phyloP scores from a whole-genome alignment of 1,140 invertebrate species.

The Xylocopa sonorina region DNA sequence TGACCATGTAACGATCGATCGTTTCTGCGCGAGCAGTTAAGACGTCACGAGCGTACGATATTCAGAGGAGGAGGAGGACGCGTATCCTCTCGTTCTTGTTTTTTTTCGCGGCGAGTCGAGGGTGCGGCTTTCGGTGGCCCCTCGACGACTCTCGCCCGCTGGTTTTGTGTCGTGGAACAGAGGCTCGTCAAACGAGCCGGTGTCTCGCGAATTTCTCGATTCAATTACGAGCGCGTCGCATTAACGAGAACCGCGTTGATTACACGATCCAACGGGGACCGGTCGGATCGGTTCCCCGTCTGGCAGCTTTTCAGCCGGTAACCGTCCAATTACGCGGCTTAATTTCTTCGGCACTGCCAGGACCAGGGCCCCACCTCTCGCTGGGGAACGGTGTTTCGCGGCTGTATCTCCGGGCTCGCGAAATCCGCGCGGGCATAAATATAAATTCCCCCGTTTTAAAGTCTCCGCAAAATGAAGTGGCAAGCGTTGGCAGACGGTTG shows the following conservation, averaged over 20 bases:
- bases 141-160: not conserved
- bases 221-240: slow-evolving; percentile 16
- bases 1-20: slow-evolving; percentile 38
- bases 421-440: slow-evolving; percentile 26
- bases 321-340: slow-evolving; percentile 32
- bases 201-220: slow-evolving; percentile 19
- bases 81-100: not conserved
- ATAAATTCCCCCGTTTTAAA: slow-evolving; percentile 38
- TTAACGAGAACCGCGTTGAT: slow-evolving; percentile 18
- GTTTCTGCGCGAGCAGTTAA: slow-evolving; percentile 21
- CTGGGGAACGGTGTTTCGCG: not conserved
- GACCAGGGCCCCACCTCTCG: not conserved
- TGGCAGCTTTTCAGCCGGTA: not conserved
- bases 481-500: not conserved
- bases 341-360: slow-evolving; percentile 17
- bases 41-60: slow-evolving; percentile 7
- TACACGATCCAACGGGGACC: not conserved
- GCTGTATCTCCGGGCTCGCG: slow-evolving; percentile 3
- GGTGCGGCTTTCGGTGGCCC: not conserved
- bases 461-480: slow-evolving; percentile 26
- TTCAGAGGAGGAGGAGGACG: too few species aligned
- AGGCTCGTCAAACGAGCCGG: slow-evolving; percentile 5
- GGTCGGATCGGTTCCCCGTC: not conserved
- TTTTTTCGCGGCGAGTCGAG: not conserved
- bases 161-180: not conserved